phyloP scores from a whole-genome alignment of 2,888 invertebrate species.

The Phyto melanocephala region DNA sequence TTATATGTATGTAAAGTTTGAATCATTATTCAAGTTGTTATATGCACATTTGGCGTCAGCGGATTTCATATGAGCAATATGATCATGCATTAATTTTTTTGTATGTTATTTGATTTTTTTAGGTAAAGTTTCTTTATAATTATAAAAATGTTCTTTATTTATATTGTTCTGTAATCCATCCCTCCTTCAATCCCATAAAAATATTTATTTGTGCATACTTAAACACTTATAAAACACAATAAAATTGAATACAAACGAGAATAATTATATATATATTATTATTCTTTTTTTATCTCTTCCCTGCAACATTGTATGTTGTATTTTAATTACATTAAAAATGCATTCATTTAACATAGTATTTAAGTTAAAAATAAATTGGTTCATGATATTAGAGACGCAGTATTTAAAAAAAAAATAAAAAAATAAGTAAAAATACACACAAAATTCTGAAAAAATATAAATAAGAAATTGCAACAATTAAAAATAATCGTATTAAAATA shows the following conservation, averaged over 20 bases:
- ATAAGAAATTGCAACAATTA: constrained; percentile 20
- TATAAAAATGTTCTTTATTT: neutral
- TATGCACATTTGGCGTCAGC: no score
- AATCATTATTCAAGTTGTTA: no score
- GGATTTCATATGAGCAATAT: no score
- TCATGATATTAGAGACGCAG: constrained; percentile 41
- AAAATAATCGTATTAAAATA: neutral
- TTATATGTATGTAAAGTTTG: no score
- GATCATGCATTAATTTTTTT: no score
- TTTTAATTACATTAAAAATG: neutral
- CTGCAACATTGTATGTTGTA: constrained; percentile 21
- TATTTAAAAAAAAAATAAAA: constrained; percentile 40
- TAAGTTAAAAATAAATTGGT: constrained; percentile 16
- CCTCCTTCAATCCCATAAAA: constrained; percentile 1
- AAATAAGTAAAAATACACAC: constrained; percentile 5
- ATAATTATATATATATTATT: constrained; percentile 8
- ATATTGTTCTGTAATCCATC: neutral
- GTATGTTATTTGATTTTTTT: no score
- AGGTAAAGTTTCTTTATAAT: no score
- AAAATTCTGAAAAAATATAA: constrained; percentile 11
- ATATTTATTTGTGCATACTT: neutral
- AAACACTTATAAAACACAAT: neutral
- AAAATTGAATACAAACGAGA: constrained; percentile 5
- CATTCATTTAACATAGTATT: neutral
- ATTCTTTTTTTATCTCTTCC: constrained; percentile 52